These are phyloP conservation scores for Aelia acuminata DNA, from an alignment of 2,888 invertebrate species.

Conservation along the genomic window DNA sequence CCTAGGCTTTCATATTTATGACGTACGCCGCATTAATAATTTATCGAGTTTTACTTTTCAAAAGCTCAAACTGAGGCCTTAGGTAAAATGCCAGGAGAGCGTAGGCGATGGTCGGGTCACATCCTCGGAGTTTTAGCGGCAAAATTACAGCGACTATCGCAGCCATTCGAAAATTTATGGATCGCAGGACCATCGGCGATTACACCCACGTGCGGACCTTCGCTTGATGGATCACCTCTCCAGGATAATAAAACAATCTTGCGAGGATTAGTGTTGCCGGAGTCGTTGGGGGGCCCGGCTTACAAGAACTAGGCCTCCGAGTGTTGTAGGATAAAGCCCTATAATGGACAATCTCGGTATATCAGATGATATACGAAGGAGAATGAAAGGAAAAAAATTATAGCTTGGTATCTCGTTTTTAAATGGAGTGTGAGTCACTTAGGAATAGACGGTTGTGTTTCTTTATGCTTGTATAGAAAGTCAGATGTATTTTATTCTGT, in stretches of 20 bases:
- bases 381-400: background rate
- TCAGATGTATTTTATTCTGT: too few relatives aligned
- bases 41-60: slow-evolving; percentile 58
- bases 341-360: background rate
- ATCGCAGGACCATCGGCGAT: slow-evolving; percentile 38
- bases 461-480: too few relatives aligned
- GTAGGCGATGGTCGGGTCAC: slow-evolving; percentile 21
- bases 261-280: background rate
- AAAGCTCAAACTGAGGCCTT: slow-evolving; percentile 56
- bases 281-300: background rate
- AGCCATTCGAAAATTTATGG: slow-evolving; percentile 43
- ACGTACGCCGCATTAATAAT: slow-evolving; percentile 56
- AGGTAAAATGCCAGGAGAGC: slow-evolving; percentile 50
- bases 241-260: slow-evolving; percentile 35
- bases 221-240: slow-evolving; percentile 14
- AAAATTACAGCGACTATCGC: slow-evolving; percentile 55
- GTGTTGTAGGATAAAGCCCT: background rate
- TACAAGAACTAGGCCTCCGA: background rate
- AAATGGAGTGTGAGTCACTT: too few relatives aligned
- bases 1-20: slow-evolving; percentile 55
- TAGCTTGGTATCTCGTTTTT: background rate
- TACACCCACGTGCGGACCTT: slow-evolving; percentile 33
- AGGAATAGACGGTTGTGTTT: too few relatives aligned
- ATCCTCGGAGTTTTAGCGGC: slow-evolving; percentile 36
- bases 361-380: background rate